Percentiles rank a stretch among this genome's conserved stretches.
phyloP scores from a whole-genome alignment of 2,113 vertebrate species.

The Aegotheles bennettii region DNA sequence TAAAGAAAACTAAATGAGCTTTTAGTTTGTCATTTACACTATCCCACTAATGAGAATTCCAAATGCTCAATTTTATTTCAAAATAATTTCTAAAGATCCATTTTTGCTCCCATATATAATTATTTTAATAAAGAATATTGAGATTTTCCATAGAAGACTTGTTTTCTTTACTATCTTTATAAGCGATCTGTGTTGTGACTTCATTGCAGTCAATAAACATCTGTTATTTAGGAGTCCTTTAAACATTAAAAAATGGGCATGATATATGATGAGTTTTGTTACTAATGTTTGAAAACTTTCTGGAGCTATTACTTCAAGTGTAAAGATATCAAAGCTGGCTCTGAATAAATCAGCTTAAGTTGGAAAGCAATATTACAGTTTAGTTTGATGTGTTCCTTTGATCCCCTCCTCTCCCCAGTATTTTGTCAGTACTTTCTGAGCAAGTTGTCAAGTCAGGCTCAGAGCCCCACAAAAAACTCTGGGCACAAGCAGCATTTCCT shows the following conservation, averaged over 20 bases:
- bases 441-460: not conserved
- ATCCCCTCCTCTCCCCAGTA: not conserved
- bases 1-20: not conserved
- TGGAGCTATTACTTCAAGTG: not conserved
- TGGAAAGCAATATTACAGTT: constrained; percentile 23
- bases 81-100: not conserved
- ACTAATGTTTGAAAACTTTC: not conserved
- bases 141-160: not conserved
- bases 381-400: constrained; percentile 1
- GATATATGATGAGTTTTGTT: not conserved
- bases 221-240: not conserved
- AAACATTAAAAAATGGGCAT: not conserved
- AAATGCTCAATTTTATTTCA: not conserved
- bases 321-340: constrained; percentile 34
- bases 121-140: not conserved
- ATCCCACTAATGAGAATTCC: not conserved
- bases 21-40: not conserved
- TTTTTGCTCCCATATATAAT: not conserved
- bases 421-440: not conserved
- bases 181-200: not conserved
- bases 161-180: not conserved
- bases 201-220: not conserved
- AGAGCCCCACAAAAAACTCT: not conserved
- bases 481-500: not conserved
- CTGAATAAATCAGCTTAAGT: constrained; percentile 40